A percentile compares a stretch with the other conserved stretches of the same genome.
phyloP scores from a whole-genome alignment of 2,888 invertebrate species.

The Cephus pulcher region DNA sequence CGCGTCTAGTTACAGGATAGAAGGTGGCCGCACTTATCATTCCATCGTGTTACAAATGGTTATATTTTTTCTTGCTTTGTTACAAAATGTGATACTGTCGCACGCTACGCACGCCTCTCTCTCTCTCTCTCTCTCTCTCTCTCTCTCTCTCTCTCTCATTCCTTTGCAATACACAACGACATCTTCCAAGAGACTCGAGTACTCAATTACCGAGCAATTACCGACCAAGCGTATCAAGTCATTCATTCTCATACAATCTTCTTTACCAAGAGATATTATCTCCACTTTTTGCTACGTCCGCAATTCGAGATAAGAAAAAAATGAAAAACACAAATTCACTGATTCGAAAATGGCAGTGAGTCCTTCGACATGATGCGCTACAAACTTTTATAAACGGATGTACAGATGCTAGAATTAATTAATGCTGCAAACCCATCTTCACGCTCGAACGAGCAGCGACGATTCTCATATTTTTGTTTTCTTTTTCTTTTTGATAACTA shows the following conservation, averaged over 20 bases:
- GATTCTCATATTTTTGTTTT: not conserved
- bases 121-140: not conserved
- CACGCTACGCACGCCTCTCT: not conserved
- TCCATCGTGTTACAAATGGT: conserved; percentile 53
- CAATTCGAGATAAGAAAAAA: not conserved
- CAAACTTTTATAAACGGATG: not conserved
- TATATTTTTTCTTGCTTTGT: conserved; percentile 53
- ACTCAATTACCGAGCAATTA: not conserved
- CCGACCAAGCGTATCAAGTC: not conserved
- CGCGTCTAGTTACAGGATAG: not conserved
- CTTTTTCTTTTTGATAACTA: not conserved
- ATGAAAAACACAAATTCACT: not conserved
- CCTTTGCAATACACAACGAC: not conserved
- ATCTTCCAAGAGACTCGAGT: not conserved
- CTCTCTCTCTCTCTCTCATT: not conserved
- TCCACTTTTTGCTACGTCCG: not conserved
- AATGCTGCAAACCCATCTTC: not conserved
- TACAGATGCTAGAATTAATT: not conserved
- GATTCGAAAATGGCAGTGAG: not conserved
- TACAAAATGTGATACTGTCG: conserved; percentile 45
- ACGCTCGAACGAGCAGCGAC: not conserved
- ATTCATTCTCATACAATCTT: not conserved
- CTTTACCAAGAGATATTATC: not conserved
- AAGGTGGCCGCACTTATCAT: not conserved
- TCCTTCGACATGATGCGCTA: not conserved